Conservation (phyloP, 2,888 invertebrate species). For the Steinernema hermaphroditum region DNA sequence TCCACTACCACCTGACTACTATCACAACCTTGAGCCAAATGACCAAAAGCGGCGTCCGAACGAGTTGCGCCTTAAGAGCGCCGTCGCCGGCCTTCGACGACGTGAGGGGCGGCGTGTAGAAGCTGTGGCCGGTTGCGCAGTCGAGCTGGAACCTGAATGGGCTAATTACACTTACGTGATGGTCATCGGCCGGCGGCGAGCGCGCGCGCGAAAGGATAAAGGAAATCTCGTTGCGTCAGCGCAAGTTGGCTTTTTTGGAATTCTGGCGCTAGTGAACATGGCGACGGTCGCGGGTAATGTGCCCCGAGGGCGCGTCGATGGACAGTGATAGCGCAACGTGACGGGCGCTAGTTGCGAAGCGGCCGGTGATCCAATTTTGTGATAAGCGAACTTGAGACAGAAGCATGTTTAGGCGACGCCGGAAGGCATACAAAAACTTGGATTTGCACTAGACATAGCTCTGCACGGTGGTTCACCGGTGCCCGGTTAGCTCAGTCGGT, state of each 20-base stretch:
- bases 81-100: background rate
- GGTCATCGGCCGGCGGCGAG: slow-evolving; percentile 10
- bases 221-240: slow-evolving; percentile 28
- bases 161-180: slow-evolving; percentile 26
- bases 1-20: no score
- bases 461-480: background rate
- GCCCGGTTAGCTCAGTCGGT: no score
- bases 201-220: slow-evolving; percentile 13
- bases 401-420: background rate
- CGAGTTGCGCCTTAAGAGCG: background rate
- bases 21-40: background rate
- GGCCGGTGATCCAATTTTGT: background rate
- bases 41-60: background rate
- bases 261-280: background rate
- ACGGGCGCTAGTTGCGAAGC: no score
- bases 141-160: slow-evolving; percentile 1
- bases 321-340: background rate
- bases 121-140: slow-evolving; percentile 18
- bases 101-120: background rate
- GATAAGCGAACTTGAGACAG: slow-evolving; percentile 1
- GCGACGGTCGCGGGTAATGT: background rate
- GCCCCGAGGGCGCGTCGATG: background rate
- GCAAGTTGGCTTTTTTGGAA: slow-evolving; percentile 26
- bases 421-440: background rate
- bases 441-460: background rate